Evolutionary conservation across 2,888 invertebrate species (phyloP), one percentile per base, ranked within the genome.

Genomic region (Laothoe populi): DNA sequence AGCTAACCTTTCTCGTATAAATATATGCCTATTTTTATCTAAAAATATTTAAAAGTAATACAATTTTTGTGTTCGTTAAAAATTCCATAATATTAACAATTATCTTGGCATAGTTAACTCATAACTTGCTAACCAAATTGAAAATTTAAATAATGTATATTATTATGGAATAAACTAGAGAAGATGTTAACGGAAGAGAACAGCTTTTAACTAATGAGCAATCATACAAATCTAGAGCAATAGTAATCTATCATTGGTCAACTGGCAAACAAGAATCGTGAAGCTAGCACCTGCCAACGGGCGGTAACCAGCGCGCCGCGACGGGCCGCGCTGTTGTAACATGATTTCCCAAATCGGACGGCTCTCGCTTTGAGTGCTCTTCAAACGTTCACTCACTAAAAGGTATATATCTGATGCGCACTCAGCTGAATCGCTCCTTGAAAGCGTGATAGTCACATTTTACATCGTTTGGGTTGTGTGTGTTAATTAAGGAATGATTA

Each of bases 271-370:
- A 61, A 42, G 53, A 61, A 49, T 23, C 49, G 19, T 31, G 40
- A 53, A 42, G 21, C 44, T 19, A 19, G 24, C 42, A 40, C 16
- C 26, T 42, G 42, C 42, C 26, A 53, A 26, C 44, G 26, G 26
- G 42, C 23, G 23, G 57, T 53, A 40, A 24, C 19, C 19, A 8
- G 8, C 42, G 42, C 16, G 42, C 16, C 42, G 42, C 42, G 42
- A 8, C 23, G 24, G 44, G 8, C 16, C 31, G 26, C 31, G 26
- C 58, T 38, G 58, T 58, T 61, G 57, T 61, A 90, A 92, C 87
- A 78, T 87, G 86, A 89, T 92, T 92, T 90, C 83, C 86, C 81
- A 88, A 91, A 92, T 89, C 86, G 87, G 85, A 77, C 83, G 80
- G 82, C 85, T 82, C 84, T 81, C 73, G 68, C 77, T 80, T 79